phyloP scores from a whole-genome alignment of 2,888 invertebrate species.

The Perdita meconis region DNA sequence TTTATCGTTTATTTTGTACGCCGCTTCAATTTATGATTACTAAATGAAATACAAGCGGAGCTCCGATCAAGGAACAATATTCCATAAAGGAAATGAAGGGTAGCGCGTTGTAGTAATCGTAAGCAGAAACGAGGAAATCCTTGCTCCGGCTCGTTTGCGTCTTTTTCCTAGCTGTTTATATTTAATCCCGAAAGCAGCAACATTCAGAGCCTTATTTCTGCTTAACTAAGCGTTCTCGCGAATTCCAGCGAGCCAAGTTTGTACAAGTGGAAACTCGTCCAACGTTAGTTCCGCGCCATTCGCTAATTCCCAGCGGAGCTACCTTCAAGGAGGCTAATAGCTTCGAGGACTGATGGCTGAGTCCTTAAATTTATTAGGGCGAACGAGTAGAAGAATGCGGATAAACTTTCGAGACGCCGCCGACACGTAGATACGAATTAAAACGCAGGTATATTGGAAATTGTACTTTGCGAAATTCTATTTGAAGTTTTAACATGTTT shows the following conservation, averaged over 20 bases:
- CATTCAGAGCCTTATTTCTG: slow-evolving; percentile 60
- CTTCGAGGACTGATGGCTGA: slow-evolving; percentile 31
- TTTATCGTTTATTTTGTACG: too few relatives aligned
- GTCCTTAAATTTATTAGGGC: slow-evolving; percentile 44
- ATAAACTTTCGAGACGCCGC: not conserved
- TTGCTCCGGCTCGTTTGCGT: slow-evolving; percentile 40
- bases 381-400: slow-evolving; percentile 1
- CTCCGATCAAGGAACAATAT: slow-evolving; percentile 18
- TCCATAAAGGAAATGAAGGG: slow-evolving; percentile 18
- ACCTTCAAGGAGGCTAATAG: slow-evolving; percentile 61
- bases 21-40: too few relatives aligned
- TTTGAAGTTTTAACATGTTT: too few relatives aligned
- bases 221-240: slow-evolving; percentile 63
- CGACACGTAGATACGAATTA: not conserved
- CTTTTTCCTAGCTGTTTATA: slow-evolving; percentile 54
- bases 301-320: slow-evolving; percentile 56
- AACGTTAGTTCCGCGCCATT: slow-evolving; percentile 60
- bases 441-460: not conserved
- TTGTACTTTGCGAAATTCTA: too few relatives aligned
- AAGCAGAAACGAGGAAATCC: slow-evolving; percentile 36
- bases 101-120: slow-evolving; percentile 22
- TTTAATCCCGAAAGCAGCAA: slow-evolving; percentile 47
- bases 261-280: slow-evolving; percentile 59
- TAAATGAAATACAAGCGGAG: too few relatives aligned
- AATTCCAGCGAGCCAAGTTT: slow-evolving; percentile 54